Evolutionary conservation across 2,888 invertebrate genomes (phyloP), one percentile per base, ranked within the genome.

Genomic region (Altica lythri): DNA sequence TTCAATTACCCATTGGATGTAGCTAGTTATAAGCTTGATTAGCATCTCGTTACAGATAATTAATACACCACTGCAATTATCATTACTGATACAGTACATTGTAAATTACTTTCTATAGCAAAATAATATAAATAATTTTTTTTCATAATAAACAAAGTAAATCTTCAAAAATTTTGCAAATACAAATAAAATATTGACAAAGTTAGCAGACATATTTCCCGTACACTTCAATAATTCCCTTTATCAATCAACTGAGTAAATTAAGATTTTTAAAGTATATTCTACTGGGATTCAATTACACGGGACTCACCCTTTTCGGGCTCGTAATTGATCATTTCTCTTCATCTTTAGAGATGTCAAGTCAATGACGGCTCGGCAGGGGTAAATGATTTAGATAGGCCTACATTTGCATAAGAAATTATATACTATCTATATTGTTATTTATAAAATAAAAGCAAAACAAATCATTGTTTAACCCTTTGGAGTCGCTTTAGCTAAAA

Each of bases 261-360:
- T 47, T 47, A 38, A 37, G 47, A 47, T 37, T 47, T 47, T 47
- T 29, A 27, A 47, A 47, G 37, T 37, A 47, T 37, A 47, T 47
- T 47, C 37, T 37, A 27, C 47, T 47, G 25, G 27, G 47, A 47
- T 47, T 47, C 37, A 37, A 47, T 47, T 47, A 47, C 35, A 47
- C n/a, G 17, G 18, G 37, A 19, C 37, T 27, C 37, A 38, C 47
- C 47, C 37, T 47, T 47, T 47, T 19, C 37, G 37, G 27, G 27
- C 25, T 19, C 27, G 17, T 47, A 47, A 47, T 47, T 47, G 47
- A 47, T 47, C 47, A 47, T 37, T 47, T 47, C 47, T 47, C 38
- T 37, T 47, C 37, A 47, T 47, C 47, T 47, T 47, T 37, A 4
- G 17, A 32, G 37, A 27, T n/a, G 25, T 37, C n/a, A 37, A 37